Evolutionary conservation across 1,140 invertebrate genomes (phyloP).

Genomic region (Chionoecetes opilio): DNA sequence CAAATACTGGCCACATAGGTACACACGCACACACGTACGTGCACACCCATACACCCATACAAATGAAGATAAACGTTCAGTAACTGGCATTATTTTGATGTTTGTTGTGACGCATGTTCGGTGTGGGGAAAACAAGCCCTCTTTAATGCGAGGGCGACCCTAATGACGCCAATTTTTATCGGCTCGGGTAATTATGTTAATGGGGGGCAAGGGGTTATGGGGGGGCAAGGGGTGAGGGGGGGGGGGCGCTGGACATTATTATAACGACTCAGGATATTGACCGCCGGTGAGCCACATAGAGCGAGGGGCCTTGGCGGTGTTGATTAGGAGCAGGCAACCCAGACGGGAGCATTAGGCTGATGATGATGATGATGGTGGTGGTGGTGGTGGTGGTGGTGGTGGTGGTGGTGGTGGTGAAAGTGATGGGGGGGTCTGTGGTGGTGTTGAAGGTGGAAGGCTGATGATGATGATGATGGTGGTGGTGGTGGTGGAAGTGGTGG

Average conservation of each 20-base stretch:
- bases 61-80: not conserved
- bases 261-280: slow-evolving; percentile 29
- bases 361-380: not conserved
- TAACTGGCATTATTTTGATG: not conserved
- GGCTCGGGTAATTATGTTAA: slow-evolving; percentile 10
- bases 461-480: not conserved
- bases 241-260: not conserved
- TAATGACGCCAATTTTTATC: slow-evolving; percentile 30
- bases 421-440: too few relatives aligned
- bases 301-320: not conserved
- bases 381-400: not conserved
- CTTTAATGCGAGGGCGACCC: slow-evolving; percentile 13
- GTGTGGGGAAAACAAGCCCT: not conserved
- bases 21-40: too few relatives aligned
- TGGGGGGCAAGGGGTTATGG: not conserved
- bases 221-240: not conserved
- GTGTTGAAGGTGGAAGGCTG: not conserved
- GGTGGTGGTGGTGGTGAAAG: not conserved
- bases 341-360: not conserved
- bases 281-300: not conserved
- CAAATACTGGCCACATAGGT: too few relatives aligned
- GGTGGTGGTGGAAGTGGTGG: not conserved
- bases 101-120: not conserved
- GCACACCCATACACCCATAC: too few relatives aligned
- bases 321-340: not conserved